Evolutionary conservation across 2,888 invertebrate genomes (phyloP).

Genomic region (Thyatira batis): DNA sequence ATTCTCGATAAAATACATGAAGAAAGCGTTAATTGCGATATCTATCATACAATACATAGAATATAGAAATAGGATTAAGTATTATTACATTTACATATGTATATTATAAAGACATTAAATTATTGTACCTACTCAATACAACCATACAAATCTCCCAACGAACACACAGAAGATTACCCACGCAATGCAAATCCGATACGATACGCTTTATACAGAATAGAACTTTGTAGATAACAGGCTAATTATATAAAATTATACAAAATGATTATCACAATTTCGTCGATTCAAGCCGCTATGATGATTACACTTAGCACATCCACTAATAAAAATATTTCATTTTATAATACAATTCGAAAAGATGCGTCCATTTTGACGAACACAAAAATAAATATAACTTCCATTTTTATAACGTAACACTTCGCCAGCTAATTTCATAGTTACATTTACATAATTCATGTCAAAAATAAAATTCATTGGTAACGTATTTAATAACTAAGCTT

Average conservation of each 20-base stretch:
- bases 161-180: background rate
- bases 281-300: slow-evolving; percentile 29
- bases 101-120: background rate
- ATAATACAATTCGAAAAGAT: background rate
- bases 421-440: slow-evolving; percentile 5
- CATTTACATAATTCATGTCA: slow-evolving; percentile 52
- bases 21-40: background rate
- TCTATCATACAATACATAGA: background rate
- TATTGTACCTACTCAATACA: background rate
- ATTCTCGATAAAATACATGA: background rate
- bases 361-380: background rate
- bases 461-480: slow-evolving; percentile 79
- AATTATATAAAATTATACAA: background rate
- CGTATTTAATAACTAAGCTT: slow-evolving; percentile 71
- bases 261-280: slow-evolving; percentile 40
- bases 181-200: slow-evolving; percentile 1
- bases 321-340: background rate
- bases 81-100: background rate
- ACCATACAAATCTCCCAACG: background rate
- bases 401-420: slow-evolving; percentile 3
- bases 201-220: background rate
- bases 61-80: background rate
- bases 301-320: slow-evolving; percentile 40
- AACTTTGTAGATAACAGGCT: background rate
- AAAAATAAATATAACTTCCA: slow-evolving; percentile 14